Base-by-base conservation (phyloP, 2,113 vertebrate genomes). In the Lampris incognitus region DNA sequence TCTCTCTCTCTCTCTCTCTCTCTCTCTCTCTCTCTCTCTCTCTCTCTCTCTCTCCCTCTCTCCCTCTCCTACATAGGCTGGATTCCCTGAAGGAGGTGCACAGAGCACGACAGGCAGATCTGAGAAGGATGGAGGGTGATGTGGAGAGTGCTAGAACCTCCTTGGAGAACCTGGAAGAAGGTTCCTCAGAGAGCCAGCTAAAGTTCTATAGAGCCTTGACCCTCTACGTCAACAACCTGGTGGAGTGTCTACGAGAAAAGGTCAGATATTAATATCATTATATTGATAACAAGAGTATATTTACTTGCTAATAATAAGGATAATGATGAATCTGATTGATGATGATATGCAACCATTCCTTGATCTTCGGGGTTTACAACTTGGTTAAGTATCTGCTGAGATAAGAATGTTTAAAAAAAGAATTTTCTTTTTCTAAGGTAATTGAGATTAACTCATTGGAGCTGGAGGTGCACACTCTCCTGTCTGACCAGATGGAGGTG, bases 211-310 rank as follows among this genome's bases (percentile, higher is more conserved):
- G 94, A 59, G 74, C 76, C 78, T 97, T 96, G 96, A 95, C 94
- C 51, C 80, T 88, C 37, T 99, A 95, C 0, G 82, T 91, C 41
- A 94, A 96, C 85, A 98, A 97, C 88, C 87, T 98, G 88, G 91
- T 96, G 73, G 96, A 97, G 80, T 99, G 97, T 91, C 92, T 98
- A 48, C 95, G 92, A 81, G 97, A 98, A 92, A 99, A 99, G 88
- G 97, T 98, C 81, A 41, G 74, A 42, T 41, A 3, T 9, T 3
- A 9, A 44, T 39, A 4, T 37, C 1, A 36, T 58, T 10, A 8
- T 36, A 5, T 42, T 9, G 10, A 10, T 61, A 40, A 7, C 37
- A 5, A 41, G 10, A 9, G 4, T 41, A 9, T 55, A 41, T 4
- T 36, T 59, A 44, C 49, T 49, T 57, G 38, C n/a, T 24, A 24